Evolutionary conservation across 2,888 invertebrate genomes (phyloP).

Genomic region (Amorpha juglandis): DNA sequence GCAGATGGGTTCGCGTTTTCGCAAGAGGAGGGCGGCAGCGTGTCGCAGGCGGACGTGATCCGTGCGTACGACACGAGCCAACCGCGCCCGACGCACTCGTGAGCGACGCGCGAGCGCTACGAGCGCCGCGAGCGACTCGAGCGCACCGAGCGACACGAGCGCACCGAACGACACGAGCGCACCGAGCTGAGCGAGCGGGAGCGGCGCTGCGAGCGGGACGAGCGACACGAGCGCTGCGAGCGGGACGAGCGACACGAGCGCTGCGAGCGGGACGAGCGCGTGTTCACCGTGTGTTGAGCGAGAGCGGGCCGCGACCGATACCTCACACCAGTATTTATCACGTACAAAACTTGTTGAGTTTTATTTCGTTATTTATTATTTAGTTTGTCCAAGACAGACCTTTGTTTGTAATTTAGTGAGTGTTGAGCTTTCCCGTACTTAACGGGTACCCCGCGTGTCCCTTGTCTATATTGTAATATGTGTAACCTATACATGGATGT

Average conservation of each 20-base stretch:
- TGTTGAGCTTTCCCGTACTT: background rate
- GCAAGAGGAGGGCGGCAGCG: constrained; percentile 98
- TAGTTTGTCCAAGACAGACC: background rate
- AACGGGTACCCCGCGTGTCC: constrained; percentile 1
- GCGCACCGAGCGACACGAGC: background rate
- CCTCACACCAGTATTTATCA: background rate
- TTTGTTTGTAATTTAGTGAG: background rate
- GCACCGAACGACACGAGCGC: constrained; percentile 69
- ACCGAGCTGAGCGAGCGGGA: constrained; percentile 73
- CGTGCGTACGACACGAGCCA: constrained; percentile 97
- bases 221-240: background rate
- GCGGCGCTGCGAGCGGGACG: constrained; percentile 34
- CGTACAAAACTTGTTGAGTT: constrained; percentile 17
- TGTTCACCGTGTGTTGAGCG: background rate
- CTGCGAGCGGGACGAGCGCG: background rate
- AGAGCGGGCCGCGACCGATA: background rate
- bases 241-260: background rate
- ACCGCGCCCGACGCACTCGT: constrained; percentile 91
- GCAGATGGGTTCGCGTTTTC: constrained; percentile 99
- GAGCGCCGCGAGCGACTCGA: background rate
- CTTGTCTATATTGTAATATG: constrained; percentile 35
- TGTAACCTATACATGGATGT: constrained; percentile 40
- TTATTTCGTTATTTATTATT: constrained; percentile 14
- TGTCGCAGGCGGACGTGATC: constrained; percentile 97
- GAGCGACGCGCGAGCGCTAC: constrained; percentile 54